Base-by-base conservation (phyloP, 1,140 invertebrate genomes). In the Papilio machaon region DNA sequence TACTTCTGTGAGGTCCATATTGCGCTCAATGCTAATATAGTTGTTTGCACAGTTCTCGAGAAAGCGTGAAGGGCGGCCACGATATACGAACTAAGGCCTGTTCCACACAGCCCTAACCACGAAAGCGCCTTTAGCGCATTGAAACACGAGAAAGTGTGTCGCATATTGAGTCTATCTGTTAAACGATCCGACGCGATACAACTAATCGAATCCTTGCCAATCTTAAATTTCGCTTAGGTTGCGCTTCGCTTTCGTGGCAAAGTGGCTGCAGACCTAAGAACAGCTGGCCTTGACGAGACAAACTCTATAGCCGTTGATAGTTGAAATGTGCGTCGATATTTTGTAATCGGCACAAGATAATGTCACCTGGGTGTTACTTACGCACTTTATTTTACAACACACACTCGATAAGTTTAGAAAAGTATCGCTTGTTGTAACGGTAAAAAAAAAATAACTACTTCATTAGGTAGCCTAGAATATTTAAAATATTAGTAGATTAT, bases 11-110 rank as follows among this genome's bases (percentile, higher is more conserved):
- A 6, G 49, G 13, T 58, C 54, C 54, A 58, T 58, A 58, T 58
- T 58, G 49, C n/a, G 54, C 6, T 1, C 49, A 6, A 0, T 52
- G 49, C 13, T 52, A 52, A 52, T 58, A 17, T 7, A 58, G n/a
- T 58, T 58, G 15, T 70, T 13, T n/a, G 67, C 11, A 43, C 30
- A 43, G 80, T 76, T 76, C 80, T 73, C 75, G 83, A 84, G 88
- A 91, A 90, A 90, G 89, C 87, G 89, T 90, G 89, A 91, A 90
- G 89, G 89, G 86, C 88, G 83, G 54, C 17, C n/a, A 19, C 54
- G 17, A 58, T 19, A 19, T 19, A 58, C 17, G 54, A 58, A 58
- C 54, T 58, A 13, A 13, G 10, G 47, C 8, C 47, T 49, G 13
- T 2, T 6, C 38, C 2, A 43, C 38, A 43, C 38, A 43, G 7